Conservation (phyloP, 2,888 invertebrate species). For the Chironomus tentans region DNA sequence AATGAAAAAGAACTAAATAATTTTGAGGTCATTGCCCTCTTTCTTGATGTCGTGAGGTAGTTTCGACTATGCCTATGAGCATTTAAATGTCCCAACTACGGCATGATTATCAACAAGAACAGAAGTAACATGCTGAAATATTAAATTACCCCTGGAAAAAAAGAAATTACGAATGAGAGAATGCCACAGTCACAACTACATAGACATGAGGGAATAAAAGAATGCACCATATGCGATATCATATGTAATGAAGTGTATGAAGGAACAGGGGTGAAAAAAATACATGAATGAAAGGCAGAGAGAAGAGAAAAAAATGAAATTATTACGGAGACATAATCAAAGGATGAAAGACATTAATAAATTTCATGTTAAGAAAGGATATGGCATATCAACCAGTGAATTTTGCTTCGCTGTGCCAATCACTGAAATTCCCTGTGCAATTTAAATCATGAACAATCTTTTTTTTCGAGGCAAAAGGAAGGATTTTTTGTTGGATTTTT, state of each 20-base stretch:
- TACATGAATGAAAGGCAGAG: too few species aligned
- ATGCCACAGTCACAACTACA: background rate
- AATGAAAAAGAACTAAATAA: background rate
- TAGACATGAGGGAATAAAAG: background rate
- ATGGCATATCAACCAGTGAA: background rate
- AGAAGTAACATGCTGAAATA: background rate
- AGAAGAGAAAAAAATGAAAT: too few species aligned
- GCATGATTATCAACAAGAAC: background rate
- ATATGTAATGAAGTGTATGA: background rate
- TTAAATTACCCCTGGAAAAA: slow-evolving; percentile 11
- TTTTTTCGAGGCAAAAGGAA: background rate
- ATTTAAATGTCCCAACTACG: slow-evolving; percentile 3
- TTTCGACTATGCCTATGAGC: background rate
- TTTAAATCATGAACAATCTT: background rate
- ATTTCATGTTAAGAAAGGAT: slow-evolving; percentile 20
- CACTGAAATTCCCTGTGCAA: background rate
- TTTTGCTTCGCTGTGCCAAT: background rate
- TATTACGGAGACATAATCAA: background rate
- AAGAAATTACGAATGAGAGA: background rate
- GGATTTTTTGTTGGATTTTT: background rate
- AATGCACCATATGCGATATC: slow-evolving; percentile 1
- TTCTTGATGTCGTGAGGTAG: background rate
- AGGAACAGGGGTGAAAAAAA: background rate
- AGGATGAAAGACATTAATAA: slow-evolving; percentile 23
- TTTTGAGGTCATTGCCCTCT: slow-evolving; percentile 9